Evolutionary conservation across 2,888 invertebrate species (phyloP), one percentile per base, ranked within the genome.

Genomic region (Drosophila fulvimacula): DNA sequence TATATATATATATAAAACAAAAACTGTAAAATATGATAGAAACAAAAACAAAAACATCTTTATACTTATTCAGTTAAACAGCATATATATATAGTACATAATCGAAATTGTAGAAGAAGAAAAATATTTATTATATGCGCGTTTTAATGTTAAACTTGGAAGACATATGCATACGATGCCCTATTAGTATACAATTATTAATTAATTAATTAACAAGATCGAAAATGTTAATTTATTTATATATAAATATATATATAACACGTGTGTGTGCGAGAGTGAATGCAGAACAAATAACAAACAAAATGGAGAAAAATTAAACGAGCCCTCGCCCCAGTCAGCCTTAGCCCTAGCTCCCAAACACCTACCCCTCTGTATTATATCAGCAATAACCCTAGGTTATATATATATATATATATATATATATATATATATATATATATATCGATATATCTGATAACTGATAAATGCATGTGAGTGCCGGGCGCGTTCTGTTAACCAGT

Each of bases 161-260:
- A 83, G 82, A 83, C 82, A 83, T 48, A 48, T 86, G 84, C 85
- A 85, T 82, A 82, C 75, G 65, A 81, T 64, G 79, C 81, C 81
- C 77, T 76, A 77, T 71, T 70, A 56, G 68, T 36, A 68, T 46
- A 69, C 51, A 67, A 51, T 27, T 77, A 79, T 66, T 55, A 70
- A 64, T 68, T 67, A 67, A 67, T 69, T 63, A 70, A 63, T 63
- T 60, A 64, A 71, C 60, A 68, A 38, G 60, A 64, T 41, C 11
- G 7, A 15, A 60, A 65, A 73, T 86, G 81, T 88, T 88, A 81
- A 83, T 81, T 82, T 88, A 88, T 83, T 86, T 84, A 73, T 82
- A 80, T 78, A 34, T 4, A 11, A 10, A 30, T 30, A 30, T 7
- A 30, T 30, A 41, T 24, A 44, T 48, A 38, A 51, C 30, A 19